A percentile compares a stretch with the other conserved stretches of the same genome.
These are phyloP conservation scores for Pogonus chalceus DNA, from an alignment of 1,140 invertebrate species.

Conservation along the genomic window DNA sequence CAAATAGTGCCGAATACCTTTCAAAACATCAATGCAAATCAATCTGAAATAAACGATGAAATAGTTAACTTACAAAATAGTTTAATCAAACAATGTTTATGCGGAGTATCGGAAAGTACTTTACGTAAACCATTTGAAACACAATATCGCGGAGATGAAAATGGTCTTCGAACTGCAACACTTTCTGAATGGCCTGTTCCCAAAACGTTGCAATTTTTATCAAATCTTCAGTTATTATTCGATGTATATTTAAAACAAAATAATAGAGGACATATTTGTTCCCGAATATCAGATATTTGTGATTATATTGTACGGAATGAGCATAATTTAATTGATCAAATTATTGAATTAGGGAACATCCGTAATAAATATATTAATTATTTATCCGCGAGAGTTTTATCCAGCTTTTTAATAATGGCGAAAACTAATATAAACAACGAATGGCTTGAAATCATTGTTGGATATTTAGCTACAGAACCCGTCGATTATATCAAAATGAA, in stretches of 20 bases:
- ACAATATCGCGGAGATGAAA: conserved; percentile 41
- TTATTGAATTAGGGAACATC: conserved; percentile 66
- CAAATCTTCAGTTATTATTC: conserved; percentile 70
- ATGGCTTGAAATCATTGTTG: conserved; percentile 66
- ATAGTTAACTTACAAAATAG: conserved; percentile 46
- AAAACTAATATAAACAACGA: conserved; percentile 66
- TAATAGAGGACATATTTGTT: conserved; percentile 66
- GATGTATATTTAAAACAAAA: conserved; percentile 78
- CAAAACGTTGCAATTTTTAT: conserved; percentile 64
- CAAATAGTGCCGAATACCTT: not conserved
- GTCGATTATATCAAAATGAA: conserved; percentile 60
- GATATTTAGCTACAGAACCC: conserved; percentile 56
- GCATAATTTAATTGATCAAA: conserved; percentile 70
- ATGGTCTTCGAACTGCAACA: conserved; percentile 41
- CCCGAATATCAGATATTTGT: conserved; percentile 64
- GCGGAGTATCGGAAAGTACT: conserved; percentile 58
- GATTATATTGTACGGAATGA: conserved; percentile 69
- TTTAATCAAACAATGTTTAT: conserved; percentile 63
- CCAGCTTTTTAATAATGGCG: conserved; percentile 72
- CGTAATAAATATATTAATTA: conserved; percentile 72
- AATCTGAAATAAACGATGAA: conserved; percentile 13
- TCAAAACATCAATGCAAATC: no score
- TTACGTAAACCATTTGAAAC: conserved; percentile 58
- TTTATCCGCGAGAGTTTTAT: conserved; percentile 64
- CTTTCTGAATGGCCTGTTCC: conserved; percentile 61